Conservation (phyloP, 2,113 vertebrate genomes). For the Scalopus aquaticus region DNA sequence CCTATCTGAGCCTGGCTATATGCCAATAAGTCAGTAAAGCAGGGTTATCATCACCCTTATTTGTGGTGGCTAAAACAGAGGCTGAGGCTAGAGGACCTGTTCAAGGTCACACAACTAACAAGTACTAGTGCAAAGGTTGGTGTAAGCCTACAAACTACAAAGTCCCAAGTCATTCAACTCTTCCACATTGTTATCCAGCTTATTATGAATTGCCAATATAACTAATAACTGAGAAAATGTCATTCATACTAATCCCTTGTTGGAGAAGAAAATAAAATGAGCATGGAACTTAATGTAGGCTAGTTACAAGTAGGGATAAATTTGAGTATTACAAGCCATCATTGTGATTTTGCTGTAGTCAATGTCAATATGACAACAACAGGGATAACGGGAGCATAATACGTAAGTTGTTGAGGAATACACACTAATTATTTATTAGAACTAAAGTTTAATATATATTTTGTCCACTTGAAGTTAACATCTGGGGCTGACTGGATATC, state of each 20-base stretch:
- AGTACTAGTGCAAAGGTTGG: neutral
- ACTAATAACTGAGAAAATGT: neutral
- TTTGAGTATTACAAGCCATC: neutral
- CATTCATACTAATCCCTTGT: neutral
- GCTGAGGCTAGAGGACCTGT: neutral
- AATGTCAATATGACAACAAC: neutral
- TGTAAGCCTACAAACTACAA: neutral
- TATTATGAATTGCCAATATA: neutral
- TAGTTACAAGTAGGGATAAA: slow-evolving; percentile 10
- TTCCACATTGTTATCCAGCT: slow-evolving; percentile 20
- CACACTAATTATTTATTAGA: neutral
- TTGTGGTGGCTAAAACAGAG: neutral
- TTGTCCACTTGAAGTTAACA: neutral
- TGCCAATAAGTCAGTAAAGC: neutral
- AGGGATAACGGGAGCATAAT: neutral
- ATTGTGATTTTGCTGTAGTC: neutral
- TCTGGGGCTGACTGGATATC: neutral
- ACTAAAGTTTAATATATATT: slow-evolving; percentile 9
- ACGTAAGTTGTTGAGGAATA: slow-evolving; percentile 15
- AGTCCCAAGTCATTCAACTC: neutral
- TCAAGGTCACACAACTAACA: neutral
- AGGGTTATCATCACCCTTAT: neutral
- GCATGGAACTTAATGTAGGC: neutral
- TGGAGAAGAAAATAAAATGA: neutral
- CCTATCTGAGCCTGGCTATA: neutral